Conservation (phyloP, 2,888 invertebrate species). For the Agriopis leucophaearia region DNA sequence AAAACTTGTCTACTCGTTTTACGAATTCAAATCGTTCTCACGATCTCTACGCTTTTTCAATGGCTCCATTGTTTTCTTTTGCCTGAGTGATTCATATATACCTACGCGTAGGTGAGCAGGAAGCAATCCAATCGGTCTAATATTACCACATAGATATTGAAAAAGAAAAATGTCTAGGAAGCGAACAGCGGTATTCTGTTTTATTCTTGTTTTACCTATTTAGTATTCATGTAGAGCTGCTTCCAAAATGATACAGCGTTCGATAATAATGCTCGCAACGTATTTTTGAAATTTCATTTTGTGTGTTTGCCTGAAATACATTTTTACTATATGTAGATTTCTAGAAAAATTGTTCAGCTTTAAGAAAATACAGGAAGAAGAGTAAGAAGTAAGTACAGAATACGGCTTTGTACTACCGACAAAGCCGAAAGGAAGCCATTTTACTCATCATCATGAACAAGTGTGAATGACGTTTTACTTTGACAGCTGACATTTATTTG, state of each 20-base stretch:
- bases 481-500: too few relatives aligned
- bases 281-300: neutral
- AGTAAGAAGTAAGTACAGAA: too few relatives aligned
- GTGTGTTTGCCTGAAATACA: neutral
- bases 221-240: conserved; percentile 16
- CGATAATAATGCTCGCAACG: conserved; percentile 4
- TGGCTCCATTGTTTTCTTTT: conserved; percentile 7
- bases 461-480: too few relatives aligned
- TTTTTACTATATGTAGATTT: too few relatives aligned
- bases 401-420: too few relatives aligned
- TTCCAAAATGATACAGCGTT: conserved; percentile 9
- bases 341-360: too few relatives aligned
- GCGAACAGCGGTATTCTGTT: conserved; percentile 43
- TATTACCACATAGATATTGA: conserved; percentile 16
- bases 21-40: conserved; percentile 7
- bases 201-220: conserved; percentile 10
- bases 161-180: conserved; percentile 7
- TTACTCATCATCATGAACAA: too few relatives aligned
- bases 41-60: neutral
- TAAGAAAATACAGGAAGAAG: too few relatives aligned
- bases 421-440: too few relatives aligned
- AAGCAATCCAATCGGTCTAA: conserved; percentile 30
- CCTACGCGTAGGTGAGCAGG: neutral
- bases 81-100: neutral
- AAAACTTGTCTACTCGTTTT: conserved; percentile 18